Base-by-base conservation (phyloP, 1,140 invertebrate species). In the Papilio xuthus region DNA sequence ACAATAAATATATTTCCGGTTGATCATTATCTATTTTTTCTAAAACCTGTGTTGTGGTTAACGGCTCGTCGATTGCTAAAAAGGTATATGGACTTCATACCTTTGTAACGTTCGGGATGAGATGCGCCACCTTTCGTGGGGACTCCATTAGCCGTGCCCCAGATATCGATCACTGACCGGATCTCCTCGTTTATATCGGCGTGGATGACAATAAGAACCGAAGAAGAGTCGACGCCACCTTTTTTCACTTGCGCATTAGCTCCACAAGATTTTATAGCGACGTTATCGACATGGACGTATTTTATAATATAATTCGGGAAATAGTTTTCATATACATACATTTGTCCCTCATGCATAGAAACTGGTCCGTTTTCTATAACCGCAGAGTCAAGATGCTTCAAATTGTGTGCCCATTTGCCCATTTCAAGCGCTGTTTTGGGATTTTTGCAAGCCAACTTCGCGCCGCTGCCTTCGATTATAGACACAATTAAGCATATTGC, bases 321-420 rank as follows among this genome's bases (percentile, higher is more conserved):
- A 53, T 84, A 78, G 73, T 93, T 93, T 47, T 92, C 90, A 73
- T 93, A 93, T 6, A 93, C 90, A 69, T 93, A 93, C 10, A 89
- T 74, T 77, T 92, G 90, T 0, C 91, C 91, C 63, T 91, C 88
- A 28, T 63, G 86, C n/a, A 88, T 87, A 2, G 87, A 82, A 0
- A 92, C 87, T 0, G 90, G 89, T 2, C 76, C 81, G 79, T 91
- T 93, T 75, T 93, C 90, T 0, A 93, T 86, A 0, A 88, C 87
- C 2, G 88, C 90, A 0, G 90, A 87, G 74, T 93, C 90, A 83
- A 93, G 80, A 20, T 90, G 90, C 41, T 84, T 81, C 13, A 89
- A 79, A 42, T 85, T 70, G 72, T 86, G 77, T 13, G 77, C 75
- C 90, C 90, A 93, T 60, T 85, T 71, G 0, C 91, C 91, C 4